phyloP scores from a whole-genome alignment of 2,113 vertebrate species.

The Prochilodus magdalenae region DNA sequence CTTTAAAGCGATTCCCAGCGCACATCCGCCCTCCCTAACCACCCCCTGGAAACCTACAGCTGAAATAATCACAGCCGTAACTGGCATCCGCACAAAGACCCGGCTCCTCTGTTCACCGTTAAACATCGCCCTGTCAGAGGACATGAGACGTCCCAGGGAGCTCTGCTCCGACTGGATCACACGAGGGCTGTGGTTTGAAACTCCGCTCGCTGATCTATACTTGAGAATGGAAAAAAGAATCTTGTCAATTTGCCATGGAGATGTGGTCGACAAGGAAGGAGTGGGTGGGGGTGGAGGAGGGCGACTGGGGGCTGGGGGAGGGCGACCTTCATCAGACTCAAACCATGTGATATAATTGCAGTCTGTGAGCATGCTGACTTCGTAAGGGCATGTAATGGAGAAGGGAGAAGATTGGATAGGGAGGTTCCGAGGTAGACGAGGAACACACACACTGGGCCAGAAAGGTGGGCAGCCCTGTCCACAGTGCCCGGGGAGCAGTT shows the following conservation, averaged over 20 bases:
- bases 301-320: constrained; percentile 22
- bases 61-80: background rate
- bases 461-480: too few relatives aligned
- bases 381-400: constrained; percentile 7
- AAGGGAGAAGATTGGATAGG: background rate
- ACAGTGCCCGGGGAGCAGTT: too few relatives aligned
- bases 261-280: constrained; percentile 49
- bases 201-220: constrained; percentile 63
- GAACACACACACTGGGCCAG: too few relatives aligned
- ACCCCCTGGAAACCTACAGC: background rate
- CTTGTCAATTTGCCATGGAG: constrained; percentile 61
- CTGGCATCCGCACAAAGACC: background rate
- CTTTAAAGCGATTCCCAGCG: background rate
- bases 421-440: background rate
- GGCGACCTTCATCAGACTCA: constrained; percentile 22
- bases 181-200: constrained; percentile 61
- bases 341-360: constrained; percentile 31
- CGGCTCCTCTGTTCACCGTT: background rate
- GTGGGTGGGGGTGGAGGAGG: constrained; percentile 36
- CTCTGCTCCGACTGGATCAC: background rate
- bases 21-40: background rate
- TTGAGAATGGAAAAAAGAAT: constrained; percentile 62
- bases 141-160: constrained; percentile 30
- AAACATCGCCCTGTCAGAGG: constrained; percentile 41
- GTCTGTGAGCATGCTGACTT: constrained; percentile 22